Base-by-base conservation (phyloP, 2,888 invertebrate genomes). In the Drosophila robusta region DNA sequence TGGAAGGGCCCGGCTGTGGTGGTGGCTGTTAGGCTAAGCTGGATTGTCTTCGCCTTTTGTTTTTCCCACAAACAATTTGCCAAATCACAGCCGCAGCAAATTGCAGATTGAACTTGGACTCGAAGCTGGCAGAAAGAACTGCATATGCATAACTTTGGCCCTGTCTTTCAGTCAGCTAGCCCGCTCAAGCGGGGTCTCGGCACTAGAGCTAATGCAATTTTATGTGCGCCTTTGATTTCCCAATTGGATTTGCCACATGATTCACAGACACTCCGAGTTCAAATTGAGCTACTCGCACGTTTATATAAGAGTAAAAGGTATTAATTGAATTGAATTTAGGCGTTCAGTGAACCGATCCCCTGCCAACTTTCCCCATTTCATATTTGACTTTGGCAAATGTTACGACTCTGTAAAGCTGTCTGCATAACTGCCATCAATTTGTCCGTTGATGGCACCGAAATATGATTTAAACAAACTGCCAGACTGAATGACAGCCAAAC, bases 81-180 rank as follows among this genome's bases (percentile, higher is more conserved):
- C 64, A 75, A 83, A 86, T 83, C 80, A 73, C 45, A 76, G 74
- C 77, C 65, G 69, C 68, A 66, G 79, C 77, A 77, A 77, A 77
- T 77, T 77, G 77, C 70, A 71, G 72, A 75, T 78, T 78, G 80
- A 77, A 61, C 73, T 61, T 54, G 69, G 69, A 51, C 51, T 63
- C 42, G 36, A 49, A 54, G 63, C 16, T 22, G 46, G 16, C 26
- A 18, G 9, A 58, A 61, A 64, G 51, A 70, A 81, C 51, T 85
- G 83, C 83, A 86, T 82, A 83, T 86, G 86, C 86, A 83, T 75
- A 83, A 74, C 83, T 76, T 69, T 69, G 38, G 39, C 26, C 56
- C 51, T 50, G 16, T 26, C 39, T 61, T 55, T 47, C 34, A 29
- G 16, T 46, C 32, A 47, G 8, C 14, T n/a, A n/a, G n/a, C n/a